phyloP scores from a whole-genome alignment of 2,797 vertebrate species.

The Linurgus olivaceus region DNA sequence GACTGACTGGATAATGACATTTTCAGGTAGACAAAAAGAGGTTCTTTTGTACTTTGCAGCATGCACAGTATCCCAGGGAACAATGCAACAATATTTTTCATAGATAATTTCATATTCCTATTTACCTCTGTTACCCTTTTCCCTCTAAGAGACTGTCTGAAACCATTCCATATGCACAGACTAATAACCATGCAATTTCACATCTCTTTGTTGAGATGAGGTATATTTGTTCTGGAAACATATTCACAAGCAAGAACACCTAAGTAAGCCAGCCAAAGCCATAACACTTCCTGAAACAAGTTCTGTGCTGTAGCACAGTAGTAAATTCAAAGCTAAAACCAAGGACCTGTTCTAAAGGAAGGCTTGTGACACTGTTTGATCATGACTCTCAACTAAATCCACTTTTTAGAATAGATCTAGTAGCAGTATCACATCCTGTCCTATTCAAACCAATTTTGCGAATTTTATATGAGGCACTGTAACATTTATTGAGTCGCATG shows the following conservation, averaged over 20 bases:
- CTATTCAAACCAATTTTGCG: neutral
- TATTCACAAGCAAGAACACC: neutral
- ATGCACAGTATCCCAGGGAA: neutral
- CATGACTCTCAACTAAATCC: neutral
- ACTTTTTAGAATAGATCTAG: neutral
- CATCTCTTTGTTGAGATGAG: neutral
- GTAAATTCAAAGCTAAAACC: neutral
- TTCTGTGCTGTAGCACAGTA: neutral
- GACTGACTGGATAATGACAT: neutral
- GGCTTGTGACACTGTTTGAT: neutral
- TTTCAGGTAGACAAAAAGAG: neutral
- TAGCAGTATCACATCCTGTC: neutral
- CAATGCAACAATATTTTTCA: neutral
- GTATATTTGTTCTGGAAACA: neutral
- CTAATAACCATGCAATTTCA: neutral
- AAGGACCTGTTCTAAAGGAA: neutral
- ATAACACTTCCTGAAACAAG: neutral
- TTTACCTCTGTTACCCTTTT: neutral
- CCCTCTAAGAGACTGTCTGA: neutral
- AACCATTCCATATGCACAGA: neutral
- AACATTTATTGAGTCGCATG: neutral
- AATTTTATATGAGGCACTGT: neutral
- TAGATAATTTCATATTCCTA: neutral
- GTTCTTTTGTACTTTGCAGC: neutral
- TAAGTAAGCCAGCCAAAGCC: neutral